phyloP scores from a whole-genome alignment of 2,888 invertebrate genomes.

The Agrotis clavis region DNA sequence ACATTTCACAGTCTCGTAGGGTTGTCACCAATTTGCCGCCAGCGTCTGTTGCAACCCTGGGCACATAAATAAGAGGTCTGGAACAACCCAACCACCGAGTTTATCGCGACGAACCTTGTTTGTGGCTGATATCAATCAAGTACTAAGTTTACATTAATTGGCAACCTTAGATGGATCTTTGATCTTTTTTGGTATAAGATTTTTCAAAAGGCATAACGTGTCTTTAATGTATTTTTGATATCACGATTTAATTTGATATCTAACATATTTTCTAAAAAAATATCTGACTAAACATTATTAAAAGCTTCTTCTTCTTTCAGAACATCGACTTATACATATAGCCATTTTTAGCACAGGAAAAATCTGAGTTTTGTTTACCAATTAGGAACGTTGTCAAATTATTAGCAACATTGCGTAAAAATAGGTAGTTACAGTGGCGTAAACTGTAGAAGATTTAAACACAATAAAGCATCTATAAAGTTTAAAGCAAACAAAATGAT shows the following conservation, averaged over 20 bases:
- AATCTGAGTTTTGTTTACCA: neutral
- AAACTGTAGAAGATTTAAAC: neutral
- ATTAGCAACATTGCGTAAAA: neutral
- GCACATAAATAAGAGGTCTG: constrained; percentile 46
- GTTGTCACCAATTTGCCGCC: constrained; percentile 54
- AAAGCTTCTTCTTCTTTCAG: neutral
- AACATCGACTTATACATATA: neutral
- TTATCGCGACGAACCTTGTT: constrained; percentile 37
- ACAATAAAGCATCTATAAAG: neutral
- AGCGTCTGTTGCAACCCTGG: constrained; percentile 39
- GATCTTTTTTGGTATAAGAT: constrained; percentile 9
- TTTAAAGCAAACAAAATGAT: neutral
- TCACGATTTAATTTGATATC: too few species aligned
- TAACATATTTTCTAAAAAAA: neutral
- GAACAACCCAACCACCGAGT: constrained; percentile 26
- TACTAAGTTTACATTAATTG: constrained; percentile 44
- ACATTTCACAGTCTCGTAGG: constrained; percentile 61
- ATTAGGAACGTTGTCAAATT: neutral
- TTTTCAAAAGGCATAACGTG: constrained; percentile 6
- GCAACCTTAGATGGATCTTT: constrained; percentile 20
- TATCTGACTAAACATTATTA: too few species aligned
- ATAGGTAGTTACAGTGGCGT: neutral
- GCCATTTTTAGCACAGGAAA: neutral
- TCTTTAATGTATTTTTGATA: constrained; percentile 3
- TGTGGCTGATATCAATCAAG: constrained; percentile 23